Percentiles rank a stretch among this genome's conserved stretches.
Conservation (phyloP, 2,797 vertebrate species). For the Pteropus rufus region DNA sequence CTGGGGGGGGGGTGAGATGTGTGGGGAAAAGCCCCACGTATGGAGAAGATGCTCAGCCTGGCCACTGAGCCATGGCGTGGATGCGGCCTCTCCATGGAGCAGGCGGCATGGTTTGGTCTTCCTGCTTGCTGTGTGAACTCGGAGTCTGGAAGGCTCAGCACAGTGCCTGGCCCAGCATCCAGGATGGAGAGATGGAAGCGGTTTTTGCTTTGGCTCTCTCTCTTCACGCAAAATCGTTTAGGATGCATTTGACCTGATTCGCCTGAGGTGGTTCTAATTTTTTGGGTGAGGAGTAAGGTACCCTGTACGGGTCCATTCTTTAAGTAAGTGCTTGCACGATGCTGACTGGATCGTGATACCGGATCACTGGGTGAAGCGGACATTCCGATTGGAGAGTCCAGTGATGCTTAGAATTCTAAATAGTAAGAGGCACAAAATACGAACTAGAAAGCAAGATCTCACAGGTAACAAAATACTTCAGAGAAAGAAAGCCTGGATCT, state of each 20-base stretch:
- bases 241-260: not conserved
- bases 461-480: not conserved
- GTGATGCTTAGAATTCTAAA: not conserved
- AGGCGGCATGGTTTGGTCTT: not conserved
- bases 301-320: not conserved
- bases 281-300: not conserved
- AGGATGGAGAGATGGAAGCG: not conserved
- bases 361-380: not conserved
- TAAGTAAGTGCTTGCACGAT: not conserved
- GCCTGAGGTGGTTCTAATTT: slow-evolving; percentile 6
- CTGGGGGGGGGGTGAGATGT: too few relatives aligned
- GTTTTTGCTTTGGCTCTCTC: not conserved
- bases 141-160: not conserved
- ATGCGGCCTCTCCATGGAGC: not conserved
- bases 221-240: too few relatives aligned
- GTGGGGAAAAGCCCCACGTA: not conserved
- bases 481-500: not conserved
- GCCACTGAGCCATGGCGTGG: not conserved
- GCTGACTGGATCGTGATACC: not conserved
- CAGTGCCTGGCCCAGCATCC: not conserved
- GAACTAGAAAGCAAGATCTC: not conserved
- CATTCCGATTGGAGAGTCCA: slow-evolving; percentile 9
- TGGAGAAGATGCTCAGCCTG: not conserved
- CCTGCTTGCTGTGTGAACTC: not conserved
- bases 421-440: not conserved